A percentile compares a stretch with the other conserved stretches of the same genome.
Evolutionary conservation across 2,888 invertebrate genomes (phyloP).

Genomic region (Apodemia zela): DNA sequence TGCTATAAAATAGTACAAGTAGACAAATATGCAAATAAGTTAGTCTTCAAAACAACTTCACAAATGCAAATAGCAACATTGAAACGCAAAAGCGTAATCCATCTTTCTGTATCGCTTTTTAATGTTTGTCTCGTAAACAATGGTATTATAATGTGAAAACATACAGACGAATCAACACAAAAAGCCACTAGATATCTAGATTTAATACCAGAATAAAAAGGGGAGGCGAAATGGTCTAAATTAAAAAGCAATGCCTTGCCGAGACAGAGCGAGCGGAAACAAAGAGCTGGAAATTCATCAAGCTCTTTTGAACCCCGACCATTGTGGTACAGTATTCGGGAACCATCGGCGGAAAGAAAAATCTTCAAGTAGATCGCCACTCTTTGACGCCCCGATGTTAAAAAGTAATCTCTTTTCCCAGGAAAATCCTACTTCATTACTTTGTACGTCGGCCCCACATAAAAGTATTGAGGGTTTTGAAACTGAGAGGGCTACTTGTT

Average conservation of each 20-base stretch:
- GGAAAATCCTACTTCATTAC: conserved; percentile 65
- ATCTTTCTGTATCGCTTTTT: conserved; percentile 29
- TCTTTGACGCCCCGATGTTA: conserved; percentile 69
- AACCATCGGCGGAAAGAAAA: conserved; percentile 68
- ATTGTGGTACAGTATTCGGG: conserved; percentile 68
- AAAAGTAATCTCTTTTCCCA: conserved; percentile 60
- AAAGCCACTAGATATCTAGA: conserved; percentile 54
- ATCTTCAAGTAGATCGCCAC: conserved; percentile 69
- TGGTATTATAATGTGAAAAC: conserved; percentile 35
- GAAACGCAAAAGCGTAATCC: conserved; percentile 29
- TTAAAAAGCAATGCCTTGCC: conserved; percentile 77
- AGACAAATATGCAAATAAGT: conserved; percentile 19
- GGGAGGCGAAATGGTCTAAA: conserved; percentile 71
- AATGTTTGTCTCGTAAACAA: conserved; percentile 32
- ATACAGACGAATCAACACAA: conserved; percentile 36
- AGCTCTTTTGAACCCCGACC: conserved; percentile 73
- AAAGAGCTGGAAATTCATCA: conserved; percentile 76
- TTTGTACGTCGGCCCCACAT: conserved; percentile 50
- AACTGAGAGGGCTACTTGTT: conserved; percentile 59
- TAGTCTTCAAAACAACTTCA: conserved; percentile 30
- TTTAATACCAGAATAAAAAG: conserved; percentile 69
- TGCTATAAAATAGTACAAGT: not conserved
- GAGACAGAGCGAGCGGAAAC: conserved; percentile 73
- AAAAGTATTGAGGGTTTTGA: conserved; percentile 57
- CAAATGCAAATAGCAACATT: conserved; percentile 30